Conservation (phyloP, 2,113 vertebrate species). For the Corythaixoides concolor region DNA sequence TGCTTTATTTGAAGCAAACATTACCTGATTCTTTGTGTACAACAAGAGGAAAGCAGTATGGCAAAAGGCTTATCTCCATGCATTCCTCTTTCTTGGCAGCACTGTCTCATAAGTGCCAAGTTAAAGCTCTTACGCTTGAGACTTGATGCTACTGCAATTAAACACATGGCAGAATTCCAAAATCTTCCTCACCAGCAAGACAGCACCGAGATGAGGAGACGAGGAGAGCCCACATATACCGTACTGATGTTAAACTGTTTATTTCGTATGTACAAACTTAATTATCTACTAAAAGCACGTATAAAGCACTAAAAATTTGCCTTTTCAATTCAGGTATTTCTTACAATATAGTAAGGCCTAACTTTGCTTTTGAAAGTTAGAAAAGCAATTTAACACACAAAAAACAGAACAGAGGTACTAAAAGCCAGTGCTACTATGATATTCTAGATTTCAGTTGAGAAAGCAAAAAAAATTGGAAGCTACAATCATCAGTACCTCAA, state of each 20-base stretch:
- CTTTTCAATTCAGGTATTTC: background rate
- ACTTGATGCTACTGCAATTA: background rate
- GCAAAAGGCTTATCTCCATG: background rate
- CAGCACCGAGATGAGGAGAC: background rate
- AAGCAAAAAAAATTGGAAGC: background rate
- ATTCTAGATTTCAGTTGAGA: background rate
- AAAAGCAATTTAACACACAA: background rate
- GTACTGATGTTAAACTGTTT: background rate
- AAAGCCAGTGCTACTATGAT: background rate
- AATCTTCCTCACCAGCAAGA: background rate
- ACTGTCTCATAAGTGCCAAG: background rate
- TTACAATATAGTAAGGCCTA: background rate
- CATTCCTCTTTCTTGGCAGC: slow-evolving; percentile 32
- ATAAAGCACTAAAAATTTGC: background rate
- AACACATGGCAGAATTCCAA: background rate
- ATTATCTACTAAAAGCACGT: background rate
- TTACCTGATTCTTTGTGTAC: background rate
- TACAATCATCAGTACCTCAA: background rate
- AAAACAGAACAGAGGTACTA: background rate
- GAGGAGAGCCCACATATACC: background rate
- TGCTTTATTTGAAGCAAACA: background rate
- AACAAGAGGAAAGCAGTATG: background rate
- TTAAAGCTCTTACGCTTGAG: background rate
- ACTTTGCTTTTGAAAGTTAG: background rate
- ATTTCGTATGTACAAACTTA: background rate